These are phyloP conservation scores for Stenoptilia bipunctidactyla DNA, from an alignment of 2,888 invertebrate species.

Conservation along the genomic window DNA sequence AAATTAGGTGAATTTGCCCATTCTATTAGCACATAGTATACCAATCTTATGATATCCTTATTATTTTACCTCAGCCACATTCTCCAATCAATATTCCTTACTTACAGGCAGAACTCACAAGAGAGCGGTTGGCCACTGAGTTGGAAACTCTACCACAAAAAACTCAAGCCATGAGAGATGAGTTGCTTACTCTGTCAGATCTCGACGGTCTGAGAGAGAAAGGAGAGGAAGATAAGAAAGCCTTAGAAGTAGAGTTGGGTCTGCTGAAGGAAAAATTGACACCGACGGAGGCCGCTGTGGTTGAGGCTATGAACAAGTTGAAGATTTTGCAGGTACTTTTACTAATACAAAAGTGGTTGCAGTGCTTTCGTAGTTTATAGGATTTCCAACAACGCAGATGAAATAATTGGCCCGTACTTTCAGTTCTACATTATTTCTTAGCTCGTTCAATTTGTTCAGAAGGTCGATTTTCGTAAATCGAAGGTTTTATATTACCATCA, in stretches of 20 bases:
- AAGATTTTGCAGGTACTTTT: slow-evolving; percentile 58
- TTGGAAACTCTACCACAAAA: slow-evolving; percentile 78
- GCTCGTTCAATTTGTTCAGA: too few species aligned
- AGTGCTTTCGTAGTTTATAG: too few species aligned
- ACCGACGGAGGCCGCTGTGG: slow-evolving; percentile 59
- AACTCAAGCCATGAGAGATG: slow-evolving; percentile 74
- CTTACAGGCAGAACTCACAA: slow-evolving; percentile 50
- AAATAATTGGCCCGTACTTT: too few species aligned
- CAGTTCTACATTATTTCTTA: too few species aligned
- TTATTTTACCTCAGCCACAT: too few species aligned
- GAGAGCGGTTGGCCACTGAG: slow-evolving; percentile 63
- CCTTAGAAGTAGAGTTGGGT: slow-evolving; percentile 60
- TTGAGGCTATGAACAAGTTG: slow-evolving; percentile 59
- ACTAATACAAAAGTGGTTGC: background rate
- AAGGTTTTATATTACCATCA: too few species aligned
- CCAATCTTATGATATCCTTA: too few species aligned
- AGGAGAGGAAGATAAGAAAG: slow-evolving; percentile 65
- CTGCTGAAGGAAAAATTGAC: slow-evolving; percentile 55
- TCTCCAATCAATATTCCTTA: too few species aligned
- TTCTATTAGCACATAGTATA: too few species aligned
- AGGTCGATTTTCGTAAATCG: too few species aligned
- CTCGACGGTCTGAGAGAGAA: slow-evolving; percentile 70
- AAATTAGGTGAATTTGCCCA: too few species aligned
- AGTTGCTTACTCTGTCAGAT: slow-evolving; percentile 73
- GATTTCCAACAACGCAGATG: too few species aligned